phyloP scores from a whole-genome alignment of 2,888 invertebrate genomes.

The Cheiracanthium punctorium region DNA sequence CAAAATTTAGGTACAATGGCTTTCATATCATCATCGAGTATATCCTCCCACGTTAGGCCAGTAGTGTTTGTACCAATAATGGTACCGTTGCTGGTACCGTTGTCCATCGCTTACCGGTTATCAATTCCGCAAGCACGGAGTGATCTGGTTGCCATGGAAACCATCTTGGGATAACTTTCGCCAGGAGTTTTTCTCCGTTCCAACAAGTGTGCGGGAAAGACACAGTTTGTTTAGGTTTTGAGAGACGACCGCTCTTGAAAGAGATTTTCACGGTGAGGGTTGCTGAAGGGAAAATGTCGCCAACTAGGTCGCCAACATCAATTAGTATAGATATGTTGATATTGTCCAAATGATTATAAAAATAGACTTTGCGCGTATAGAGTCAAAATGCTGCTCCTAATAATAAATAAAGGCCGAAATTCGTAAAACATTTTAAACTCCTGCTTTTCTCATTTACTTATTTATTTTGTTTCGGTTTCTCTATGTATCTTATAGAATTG shows the following conservation, averaged over 20 bases:
- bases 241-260: neutral
- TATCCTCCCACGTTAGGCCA: slow-evolving; percentile 23
- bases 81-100: neutral
- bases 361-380: too few species aligned
- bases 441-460: too few species aligned
- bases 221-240: neutral
- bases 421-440: too few species aligned
- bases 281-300: too few species aligned
- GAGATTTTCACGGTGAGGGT: too few species aligned
- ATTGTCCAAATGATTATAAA: too few species aligned
- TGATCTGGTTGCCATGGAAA: neutral
- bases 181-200: neutral
- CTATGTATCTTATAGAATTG: too few species aligned
- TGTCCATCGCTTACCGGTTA: neutral
- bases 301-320: too few species aligned
- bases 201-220: neutral
- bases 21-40: slow-evolving; percentile 79
- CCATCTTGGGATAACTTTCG: neutral
- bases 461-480: too few species aligned
- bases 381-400: too few species aligned
- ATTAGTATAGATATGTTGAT: too few species aligned
- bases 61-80: neutral
- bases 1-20: slow-evolving; percentile 83
- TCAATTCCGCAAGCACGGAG: neutral
- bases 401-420: too few species aligned